These are phyloP conservation scores for Lepus townsendii DNA, from an alignment of 2,797 vertebrate genomes.

Conservation along the genomic window DNA sequence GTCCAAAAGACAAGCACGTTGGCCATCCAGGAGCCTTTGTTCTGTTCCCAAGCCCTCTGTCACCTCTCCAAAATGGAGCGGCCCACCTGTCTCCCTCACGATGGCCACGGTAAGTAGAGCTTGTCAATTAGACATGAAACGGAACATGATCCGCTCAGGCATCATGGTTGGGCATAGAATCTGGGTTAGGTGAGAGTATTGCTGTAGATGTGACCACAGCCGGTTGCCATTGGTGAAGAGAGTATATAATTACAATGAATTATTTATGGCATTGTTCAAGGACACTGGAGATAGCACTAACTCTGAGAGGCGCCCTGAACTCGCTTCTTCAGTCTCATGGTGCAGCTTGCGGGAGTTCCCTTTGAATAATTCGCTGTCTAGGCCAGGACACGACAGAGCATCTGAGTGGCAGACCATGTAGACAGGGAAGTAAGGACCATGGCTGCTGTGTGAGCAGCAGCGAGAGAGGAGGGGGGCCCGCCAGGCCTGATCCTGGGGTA, in stretches of 20 bases:
- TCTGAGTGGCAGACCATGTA: background rate
- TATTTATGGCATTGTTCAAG: conserved; percentile 82
- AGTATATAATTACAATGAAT: conserved; percentile 72
- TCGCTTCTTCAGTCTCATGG: background rate
- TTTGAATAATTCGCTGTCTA: background rate
- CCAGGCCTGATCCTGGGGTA: background rate
- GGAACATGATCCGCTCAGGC: conserved; percentile 84
- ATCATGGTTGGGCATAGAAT: conserved; percentile 68
- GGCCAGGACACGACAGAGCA: background rate
- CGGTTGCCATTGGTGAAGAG: conserved; percentile 57
- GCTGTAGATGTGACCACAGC: conserved; percentile 41
- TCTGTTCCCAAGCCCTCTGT: conserved; percentile 85
- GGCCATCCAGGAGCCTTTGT: conserved; percentile 74
- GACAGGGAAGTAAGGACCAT: background rate
- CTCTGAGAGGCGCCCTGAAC: background rate
- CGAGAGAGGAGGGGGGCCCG: background rate
- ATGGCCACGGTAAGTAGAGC: conserved; percentile 90
- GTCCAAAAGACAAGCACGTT: conserved; percentile 72
- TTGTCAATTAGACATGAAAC: conserved; percentile 86
- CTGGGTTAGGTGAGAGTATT: background rate
- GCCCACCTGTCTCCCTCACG: conserved; percentile 88
- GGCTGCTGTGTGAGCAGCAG: rapidly evolving
- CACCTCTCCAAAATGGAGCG: conserved; percentile 81
- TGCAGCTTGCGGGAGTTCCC: background rate
- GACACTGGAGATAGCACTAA: background rate